Base-by-base conservation (phyloP, 2,113 vertebrate species). In the Empidonax traillii region DNA sequence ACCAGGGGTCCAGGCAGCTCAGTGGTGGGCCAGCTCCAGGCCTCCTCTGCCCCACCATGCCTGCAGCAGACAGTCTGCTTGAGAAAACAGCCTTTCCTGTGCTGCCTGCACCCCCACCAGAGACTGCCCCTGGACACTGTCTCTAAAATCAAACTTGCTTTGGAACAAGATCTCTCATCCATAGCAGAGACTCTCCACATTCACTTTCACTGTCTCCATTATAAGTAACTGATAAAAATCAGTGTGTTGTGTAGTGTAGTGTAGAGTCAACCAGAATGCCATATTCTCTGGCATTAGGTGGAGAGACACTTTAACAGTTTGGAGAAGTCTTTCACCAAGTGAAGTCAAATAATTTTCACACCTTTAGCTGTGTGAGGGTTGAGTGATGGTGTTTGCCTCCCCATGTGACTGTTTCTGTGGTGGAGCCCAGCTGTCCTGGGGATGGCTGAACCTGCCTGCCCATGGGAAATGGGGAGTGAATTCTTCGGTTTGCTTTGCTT, bases 381-480 rank as follows among this genome's bases (percentile, higher is more conserved):
- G 56, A 81, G 44, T 74, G 31, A 59, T 44, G 44, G 28, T 18
- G 21, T 31, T 53, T 66, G 27, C 28, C n/a, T 47, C 72, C 66
- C 46, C n/a, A 58, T 59, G 56, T 28, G 9, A 43, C 59, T 0
- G 0, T 65, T 77, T 46, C 7, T 59, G n/a, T 72, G 46, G 33
- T 43, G 21, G 30, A 78, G 22, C 21, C 35, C 18, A 12, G 30
- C 39, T 66, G 8, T 59, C 44, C 59, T 67, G 31, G 31, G 61
- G 19, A 37, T 39, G 23, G 19, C 73, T 82, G 46, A 67, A 67
- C 12, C 23, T 61, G 35, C 53, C 66, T 47, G 39, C 9, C n/a
- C 10, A 37, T 5, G 30, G 46, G 27, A 73, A 37, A 66, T 33
- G 41, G 16, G 8, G 46, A 82, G 46, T 53, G 4, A 73, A 73